Evolutionary conservation across 2,113 vertebrate genomes (phyloP), one percentile per base, ranked within the genome.

Genomic region (Chaetodon trifascialis): DNA sequence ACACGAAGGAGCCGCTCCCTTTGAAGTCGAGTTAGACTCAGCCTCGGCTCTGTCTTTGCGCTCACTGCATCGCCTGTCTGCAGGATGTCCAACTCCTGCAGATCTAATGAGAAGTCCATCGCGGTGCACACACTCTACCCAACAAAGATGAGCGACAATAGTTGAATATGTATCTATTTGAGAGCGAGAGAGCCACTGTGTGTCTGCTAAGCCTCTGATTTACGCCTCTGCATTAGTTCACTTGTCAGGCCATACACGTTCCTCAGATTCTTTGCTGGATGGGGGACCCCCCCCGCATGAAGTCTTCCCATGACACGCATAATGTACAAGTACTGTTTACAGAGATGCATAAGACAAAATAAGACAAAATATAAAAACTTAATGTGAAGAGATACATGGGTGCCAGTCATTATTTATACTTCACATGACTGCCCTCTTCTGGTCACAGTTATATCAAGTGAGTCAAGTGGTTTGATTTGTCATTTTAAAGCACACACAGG

Each of bases 341-440:
- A 80, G 30, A 42, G 5, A 23, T 38, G 71, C 14, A 56, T 16
- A 17, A 17, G 25, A 72, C 19, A 72, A 74, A 70, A 59, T 52
- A 40, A 44, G 46, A 59, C 15, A 11, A 51, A 62, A 47, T 64
- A 49, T 44, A 62, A 44, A 30, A 54, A 54, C 1, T 60, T 56
- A 34, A 80, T 80, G 17, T 63, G 2, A 56, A 62, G 49, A 47
- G 11, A 68, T 40, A 62, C 19, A 49, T 19, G 40, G 47, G 63
- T 82, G 56, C 12, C 34, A 68, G 66, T 6, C 38, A 42, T 30
- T 65, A 86, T 84, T 73, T 86, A 68, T 72, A 86, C 72, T 91
- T 58, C 73, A 83, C 85, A 76, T 86, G 83, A 89, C 90, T 92
- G 91, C 92, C 92, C 86, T 86, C 93, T 92, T 64, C 90, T 94